Evolutionary conservation across 1,140 invertebrate genomes (phyloP).

Genomic region (Drosophila nebulosa): DNA sequence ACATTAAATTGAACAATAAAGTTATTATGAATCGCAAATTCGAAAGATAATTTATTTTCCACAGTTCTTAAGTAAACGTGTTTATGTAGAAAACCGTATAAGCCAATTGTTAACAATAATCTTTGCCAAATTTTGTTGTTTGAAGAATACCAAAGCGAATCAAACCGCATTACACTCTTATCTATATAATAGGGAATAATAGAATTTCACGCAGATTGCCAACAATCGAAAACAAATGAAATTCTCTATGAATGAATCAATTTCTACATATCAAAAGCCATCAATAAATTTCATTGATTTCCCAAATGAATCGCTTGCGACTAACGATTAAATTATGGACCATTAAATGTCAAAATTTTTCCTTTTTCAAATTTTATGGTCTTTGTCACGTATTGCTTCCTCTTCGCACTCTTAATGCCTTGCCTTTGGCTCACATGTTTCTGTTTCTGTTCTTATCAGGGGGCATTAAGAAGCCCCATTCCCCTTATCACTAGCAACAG

Average conservation of each 20-base stretch:
- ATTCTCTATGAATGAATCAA: background rate
- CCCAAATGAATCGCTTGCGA: background rate
- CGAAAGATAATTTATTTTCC: too few relatives aligned
- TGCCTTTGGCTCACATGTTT: background rate
- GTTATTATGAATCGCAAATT: too few relatives aligned
- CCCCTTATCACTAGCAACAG: constrained; percentile 37
- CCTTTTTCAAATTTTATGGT: background rate
- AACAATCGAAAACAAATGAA: background rate
- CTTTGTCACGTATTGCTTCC: background rate
- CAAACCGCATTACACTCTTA: background rate
- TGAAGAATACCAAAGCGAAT: background rate
- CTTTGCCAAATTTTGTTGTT: background rate
- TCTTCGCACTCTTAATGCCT: background rate
- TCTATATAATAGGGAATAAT: background rate
- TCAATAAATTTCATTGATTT: background rate
- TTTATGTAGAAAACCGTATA: background rate
- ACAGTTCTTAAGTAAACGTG: too few relatives aligned
- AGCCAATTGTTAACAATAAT: background rate
- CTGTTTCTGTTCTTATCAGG: constrained; percentile 30
- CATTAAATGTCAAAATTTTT: background rate
- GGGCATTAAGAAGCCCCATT: background rate
- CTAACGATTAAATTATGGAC: background rate
- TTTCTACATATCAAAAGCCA: background rate
- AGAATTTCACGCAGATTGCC: background rate
- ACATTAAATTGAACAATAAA: too few relatives aligned